These are phyloP conservation scores for Chloebia gouldiae DNA, from an alignment of 2,113 vertebrate species.

Conservation along the genomic window DNA sequence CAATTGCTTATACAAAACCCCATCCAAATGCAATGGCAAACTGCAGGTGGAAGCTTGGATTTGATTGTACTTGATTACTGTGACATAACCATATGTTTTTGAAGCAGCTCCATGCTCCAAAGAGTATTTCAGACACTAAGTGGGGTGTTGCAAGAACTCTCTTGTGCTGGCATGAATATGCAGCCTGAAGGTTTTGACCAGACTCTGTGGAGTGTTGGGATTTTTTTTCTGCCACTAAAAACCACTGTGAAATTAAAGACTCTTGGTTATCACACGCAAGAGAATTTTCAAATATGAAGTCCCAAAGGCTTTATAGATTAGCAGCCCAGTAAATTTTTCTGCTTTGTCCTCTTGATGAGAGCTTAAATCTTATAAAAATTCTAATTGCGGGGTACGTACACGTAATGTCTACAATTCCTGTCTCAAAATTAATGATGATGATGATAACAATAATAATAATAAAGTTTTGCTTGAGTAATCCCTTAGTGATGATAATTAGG, in stretches of 20 bases:
- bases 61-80: slow-evolving; percentile 8
- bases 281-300: not conserved
- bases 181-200: not conserved
- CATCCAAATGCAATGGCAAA: not conserved
- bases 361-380: not conserved
- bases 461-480: not conserved
- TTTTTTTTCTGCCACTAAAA: not conserved
- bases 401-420: not conserved
- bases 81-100: rapidly evolving
- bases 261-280: not conserved
- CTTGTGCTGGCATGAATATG: not conserved
- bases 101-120: not conserved
- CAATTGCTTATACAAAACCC: not conserved
- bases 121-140: not conserved
- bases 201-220: not conserved
- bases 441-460: not conserved
- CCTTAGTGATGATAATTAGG: not conserved
- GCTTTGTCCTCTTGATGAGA: not conserved
- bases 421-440: not conserved
- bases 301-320: not conserved
- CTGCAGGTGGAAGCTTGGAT: not conserved
- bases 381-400: not conserved
- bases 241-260: not conserved
- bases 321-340: not conserved
- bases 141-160: not conserved